Conservation (phyloP, 2,113 vertebrate species). For the Epinephelus moara region DNA sequence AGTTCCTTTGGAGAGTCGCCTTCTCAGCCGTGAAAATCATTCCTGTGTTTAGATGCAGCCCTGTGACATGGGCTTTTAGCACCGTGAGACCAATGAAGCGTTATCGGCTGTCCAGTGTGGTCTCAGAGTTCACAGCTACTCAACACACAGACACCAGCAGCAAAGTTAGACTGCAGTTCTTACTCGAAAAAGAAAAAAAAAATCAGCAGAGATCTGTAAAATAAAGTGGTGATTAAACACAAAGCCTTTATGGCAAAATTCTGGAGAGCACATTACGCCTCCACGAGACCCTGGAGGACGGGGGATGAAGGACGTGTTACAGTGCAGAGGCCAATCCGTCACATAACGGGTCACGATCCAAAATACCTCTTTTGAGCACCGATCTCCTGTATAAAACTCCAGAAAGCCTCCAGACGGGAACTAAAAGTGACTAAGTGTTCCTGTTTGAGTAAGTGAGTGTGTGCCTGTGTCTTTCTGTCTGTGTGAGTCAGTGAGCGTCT, state of each 20-base stretch:
- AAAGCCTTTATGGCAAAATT: slow-evolving; percentile 37
- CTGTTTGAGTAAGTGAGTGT: slow-evolving; percentile 47
- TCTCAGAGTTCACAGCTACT: slow-evolving; percentile 51
- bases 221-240: slow-evolving; percentile 42
- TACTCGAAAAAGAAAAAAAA: not conserved
- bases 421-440: slow-evolving; percentile 52
- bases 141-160: slow-evolving; percentile 10
- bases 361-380: slow-evolving; percentile 61
- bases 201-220: slow-evolving; percentile 3
- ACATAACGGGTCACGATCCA: slow-evolving; percentile 55
- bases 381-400: slow-evolving; percentile 47
- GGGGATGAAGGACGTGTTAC: slow-evolving; percentile 47
- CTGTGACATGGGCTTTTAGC: slow-evolving; percentile 75
- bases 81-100: slow-evolving; percentile 52
- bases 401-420: slow-evolving; percentile 57
- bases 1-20: slow-evolving; percentile 37
- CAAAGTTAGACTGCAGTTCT: slow-evolving; percentile 15
- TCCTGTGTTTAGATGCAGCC: slow-evolving; percentile 66
- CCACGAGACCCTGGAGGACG: slow-evolving; percentile 32
- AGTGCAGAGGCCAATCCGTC: slow-evolving; percentile 56
- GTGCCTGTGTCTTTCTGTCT: slow-evolving; percentile 42
- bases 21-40: slow-evolving; percentile 70
- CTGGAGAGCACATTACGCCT: slow-evolving; percentile 49
- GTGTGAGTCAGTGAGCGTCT: slow-evolving; percentile 49
- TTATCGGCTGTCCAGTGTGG: slow-evolving; percentile 16